phyloP scores from a whole-genome alignment of 1,140 invertebrate species.

The Drosophila teissieri region DNA sequence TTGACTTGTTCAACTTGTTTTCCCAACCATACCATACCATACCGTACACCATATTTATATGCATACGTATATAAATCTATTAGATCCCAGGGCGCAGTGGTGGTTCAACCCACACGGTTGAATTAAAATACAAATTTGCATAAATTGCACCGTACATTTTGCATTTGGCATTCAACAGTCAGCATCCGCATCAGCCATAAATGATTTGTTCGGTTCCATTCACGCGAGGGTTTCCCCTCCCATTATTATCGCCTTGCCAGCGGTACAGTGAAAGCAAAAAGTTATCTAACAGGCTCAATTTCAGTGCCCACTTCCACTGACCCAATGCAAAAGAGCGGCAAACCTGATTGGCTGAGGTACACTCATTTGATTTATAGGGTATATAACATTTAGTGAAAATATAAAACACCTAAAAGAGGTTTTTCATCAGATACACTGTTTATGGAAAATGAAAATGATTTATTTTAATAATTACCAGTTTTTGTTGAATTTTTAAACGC shows the following conservation, averaged over 20 bases:
- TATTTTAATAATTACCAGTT: slow-evolving; percentile 8
- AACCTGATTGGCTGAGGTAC: background rate
- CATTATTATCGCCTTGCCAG: slow-evolving; percentile 4
- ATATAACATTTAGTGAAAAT: background rate
- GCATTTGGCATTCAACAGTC: slow-evolving; percentile 57
- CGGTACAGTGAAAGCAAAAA: slow-evolving; percentile 42
- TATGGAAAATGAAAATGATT: background rate
- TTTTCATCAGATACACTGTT: background rate
- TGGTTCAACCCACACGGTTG: too few relatives aligned
- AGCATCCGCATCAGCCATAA: slow-evolving; percentile 67
- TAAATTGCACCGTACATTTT: slow-evolving; percentile 66
- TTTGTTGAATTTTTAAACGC: slow-evolving; percentile 13
- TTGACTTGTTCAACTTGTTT: slow-evolving; percentile 48
- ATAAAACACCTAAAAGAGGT: background rate
- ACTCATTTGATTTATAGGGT: background rate
- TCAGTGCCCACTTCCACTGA: background rate
- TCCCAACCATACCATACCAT: slow-evolving; percentile 10
- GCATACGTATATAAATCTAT: slow-evolving; percentile 6
- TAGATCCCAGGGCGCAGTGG: slow-evolving; percentile 12
- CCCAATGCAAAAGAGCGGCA: background rate
- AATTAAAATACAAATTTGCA: slow-evolving; percentile 60
- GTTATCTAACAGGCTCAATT: slow-evolving; percentile 29
- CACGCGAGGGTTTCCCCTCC: slow-evolving; percentile 9
- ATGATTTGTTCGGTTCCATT: slow-evolving; percentile 34
- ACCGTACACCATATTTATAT: background rate